Conservation (phyloP, 2,888 invertebrate genomes). For the Carabus problematicus region DNA sequence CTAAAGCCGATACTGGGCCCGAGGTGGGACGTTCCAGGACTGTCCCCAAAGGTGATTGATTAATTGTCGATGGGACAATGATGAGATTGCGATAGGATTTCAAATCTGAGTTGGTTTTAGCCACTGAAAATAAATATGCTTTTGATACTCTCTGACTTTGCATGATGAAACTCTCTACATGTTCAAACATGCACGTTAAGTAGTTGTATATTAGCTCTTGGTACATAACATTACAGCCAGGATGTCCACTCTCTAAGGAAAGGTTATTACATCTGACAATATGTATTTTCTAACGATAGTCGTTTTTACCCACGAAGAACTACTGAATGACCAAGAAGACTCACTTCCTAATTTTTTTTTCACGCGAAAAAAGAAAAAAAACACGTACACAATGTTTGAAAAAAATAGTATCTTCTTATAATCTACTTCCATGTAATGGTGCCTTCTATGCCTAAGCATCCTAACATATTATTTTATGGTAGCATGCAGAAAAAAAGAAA, state of each 20-base stretch:
- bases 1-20: slow-evolving; percentile 5
- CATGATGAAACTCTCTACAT: too few relatives aligned
- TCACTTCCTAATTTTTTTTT: slow-evolving; percentile 32
- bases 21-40: slow-evolving; percentile 8
- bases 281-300: slow-evolving; percentile 25
- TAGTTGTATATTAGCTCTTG: not conserved
- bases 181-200: not conserved
- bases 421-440: slow-evolving; percentile 27
- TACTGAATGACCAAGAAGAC: slow-evolving; percentile 21
- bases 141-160: too few relatives aligned
- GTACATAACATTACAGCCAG: slow-evolving; percentile 7
- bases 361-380: slow-evolving; percentile 9
- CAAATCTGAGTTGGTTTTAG: too few relatives aligned
- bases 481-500: slow-evolving; percentile 19
- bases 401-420: slow-evolving; percentile 32
- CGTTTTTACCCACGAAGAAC: not conserved
- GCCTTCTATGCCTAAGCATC: slow-evolving; percentile 27
- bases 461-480: slow-evolving; percentile 29
- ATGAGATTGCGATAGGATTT: slow-evolving; percentile 23
- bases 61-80: slow-evolving; percentile 27
- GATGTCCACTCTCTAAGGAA: too few relatives aligned
- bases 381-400: not conserved
- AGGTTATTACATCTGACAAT: too few relatives aligned
- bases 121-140: too few relatives aligned
- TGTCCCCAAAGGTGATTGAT: slow-evolving; percentile 36